These are phyloP conservation scores for Mobula hypostoma DNA, from an alignment of 2,113 vertebrate species.

Conservation along the genomic window DNA sequence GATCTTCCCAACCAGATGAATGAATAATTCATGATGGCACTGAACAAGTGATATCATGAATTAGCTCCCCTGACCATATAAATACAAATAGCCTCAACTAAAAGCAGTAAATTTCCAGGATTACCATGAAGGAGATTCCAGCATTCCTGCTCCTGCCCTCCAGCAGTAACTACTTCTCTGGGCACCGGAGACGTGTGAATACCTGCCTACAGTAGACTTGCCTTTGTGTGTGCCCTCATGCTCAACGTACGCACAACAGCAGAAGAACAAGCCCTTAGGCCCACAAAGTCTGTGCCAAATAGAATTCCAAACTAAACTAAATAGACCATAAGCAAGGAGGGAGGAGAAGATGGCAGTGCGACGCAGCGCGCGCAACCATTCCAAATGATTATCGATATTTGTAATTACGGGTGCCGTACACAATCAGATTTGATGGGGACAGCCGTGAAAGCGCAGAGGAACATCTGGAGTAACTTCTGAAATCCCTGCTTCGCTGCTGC, in stretches of 20 bases:
- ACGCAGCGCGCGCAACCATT: too few relatives aligned
- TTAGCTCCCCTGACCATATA: neutral
- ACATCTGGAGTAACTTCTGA: too few relatives aligned
- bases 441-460: too few relatives aligned
- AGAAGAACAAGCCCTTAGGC: too few relatives aligned
- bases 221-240: neutral
- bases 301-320: too few relatives aligned
- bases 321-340: too few relatives aligned
- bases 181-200: neutral
- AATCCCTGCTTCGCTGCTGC: too few relatives aligned
- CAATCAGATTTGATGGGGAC: too few relatives aligned
- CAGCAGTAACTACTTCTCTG: neutral
- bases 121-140: neutral
- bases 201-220: neutral
- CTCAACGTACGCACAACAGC: neutral
- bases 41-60: neutral
- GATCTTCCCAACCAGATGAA: neutral
- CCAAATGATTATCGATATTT: too few relatives aligned
- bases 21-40: neutral
- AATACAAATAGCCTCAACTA: neutral
- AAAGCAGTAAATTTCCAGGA: neutral
- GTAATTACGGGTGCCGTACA: too few relatives aligned
- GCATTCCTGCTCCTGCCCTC: neutral
- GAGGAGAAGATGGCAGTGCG: too few relatives aligned
- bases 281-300: too few relatives aligned